Evolutionary conservation across 1,140 invertebrate species (phyloP), one percentile per base, ranked within the genome.

Genomic region (Nebria ingens): DNA sequence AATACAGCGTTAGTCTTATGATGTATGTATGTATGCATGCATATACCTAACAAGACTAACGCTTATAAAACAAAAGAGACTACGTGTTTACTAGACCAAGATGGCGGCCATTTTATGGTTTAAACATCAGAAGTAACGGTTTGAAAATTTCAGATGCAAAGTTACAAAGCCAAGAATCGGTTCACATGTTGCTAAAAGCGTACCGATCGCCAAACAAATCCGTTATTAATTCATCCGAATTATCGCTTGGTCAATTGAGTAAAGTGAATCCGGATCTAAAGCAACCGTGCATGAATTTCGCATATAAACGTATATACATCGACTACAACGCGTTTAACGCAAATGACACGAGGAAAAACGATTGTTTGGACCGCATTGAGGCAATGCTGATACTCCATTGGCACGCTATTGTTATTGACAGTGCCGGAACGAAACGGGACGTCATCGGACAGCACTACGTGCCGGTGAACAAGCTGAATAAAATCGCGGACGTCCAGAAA

Each of bases 371-470:
- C 29, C 57, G 50, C 23, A 58, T 56, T 49, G 63, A 69, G 25
- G 67, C 62, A 13, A 76, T 74, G 61, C 68, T 80, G 56, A 64
- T 79, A 13, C 64, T 79, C 13, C 68, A 76, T 62, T 80, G 78
- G 78, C 75, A 71, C 58, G 75, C 73, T 3, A 52, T 66, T 51
- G 64, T 72, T n/a, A 67, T 60, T 15, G 63, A 73, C 52, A 66
- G 70, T 54, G 67, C 67, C 49, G 64, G 67, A 1, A 70, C 62
- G 51, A 68, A 67, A 17, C 65, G 66, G 56, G 63, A 68, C 9
- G 71, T 71, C 6, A 61, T 74, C 23, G 78, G 78, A 0, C 78
- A 79, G 58, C 75, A 74, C 53, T 72, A 70, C 52, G 57, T 78
- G n/a, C 74, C 62, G 60, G 59, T 68, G 20, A 59, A 60, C 38